Evolutionary conservation across 2,113 vertebrate genomes (phyloP), one percentile per base, ranked within the genome.

Genomic region (Scartelaos histophorus): DNA sequence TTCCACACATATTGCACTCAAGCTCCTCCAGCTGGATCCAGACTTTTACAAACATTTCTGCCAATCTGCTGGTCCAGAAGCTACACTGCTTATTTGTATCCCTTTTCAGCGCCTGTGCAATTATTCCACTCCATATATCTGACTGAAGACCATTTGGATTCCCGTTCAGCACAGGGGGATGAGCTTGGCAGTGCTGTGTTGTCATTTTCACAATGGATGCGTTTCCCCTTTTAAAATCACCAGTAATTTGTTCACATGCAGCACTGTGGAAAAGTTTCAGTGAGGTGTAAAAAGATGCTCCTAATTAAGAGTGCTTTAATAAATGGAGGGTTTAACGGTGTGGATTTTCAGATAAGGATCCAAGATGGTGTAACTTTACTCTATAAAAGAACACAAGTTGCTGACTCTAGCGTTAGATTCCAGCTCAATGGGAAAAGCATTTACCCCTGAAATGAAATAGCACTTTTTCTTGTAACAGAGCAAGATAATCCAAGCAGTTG

Each of bases 221-320:
- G 22, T 61, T 61, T 34, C 58, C 76, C 75, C 34, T 79, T 88
- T 88, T 83, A 79, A 87, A 82, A 86, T 73, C 80, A 79, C 56
- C 83, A 69, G 79, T 87, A 87, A 91, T 90, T 90, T 88, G 85
- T 82, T 82, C 82, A 54, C 84, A 86, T 81, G 82, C 88, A 61
- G 25, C 25, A 61, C 86, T 88, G 80, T 85, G 75, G 79, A 74
- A 89, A 75, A 84, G 73, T 84, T 79, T 87, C 75, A 74, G 25
- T 66, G 82, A 82, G 70, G 80, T 74, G 76, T 75, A 74, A 88
- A 89, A 78, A 81, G 51, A 54, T 67, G 66, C 76, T 70, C 25
- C 15, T 61, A 34, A 61, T 34, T 61, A 61, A 61, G 15, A 61
- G 58, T 2, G 15, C 58, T 60, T 24, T 61, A 61, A 58, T 24